Conservation (phyloP, 2,797 vertebrate genomes). For the Scarus forsteni region DNA sequence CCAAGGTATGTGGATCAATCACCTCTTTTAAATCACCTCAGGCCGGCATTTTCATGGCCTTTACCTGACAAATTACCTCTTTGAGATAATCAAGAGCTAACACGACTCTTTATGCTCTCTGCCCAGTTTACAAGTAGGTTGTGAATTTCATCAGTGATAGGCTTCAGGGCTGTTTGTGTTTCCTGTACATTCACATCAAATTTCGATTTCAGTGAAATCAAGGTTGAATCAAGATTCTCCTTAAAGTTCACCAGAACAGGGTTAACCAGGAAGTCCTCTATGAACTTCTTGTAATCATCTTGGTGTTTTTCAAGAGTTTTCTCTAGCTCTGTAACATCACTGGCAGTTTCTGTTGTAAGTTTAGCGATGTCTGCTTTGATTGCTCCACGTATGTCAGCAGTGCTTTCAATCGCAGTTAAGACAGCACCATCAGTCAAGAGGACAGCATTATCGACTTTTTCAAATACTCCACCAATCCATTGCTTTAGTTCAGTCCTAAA, state of each 20-base stretch:
- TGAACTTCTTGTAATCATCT: slow-evolving; percentile 79
- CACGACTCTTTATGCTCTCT: slow-evolving; percentile 71
- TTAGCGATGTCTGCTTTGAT: slow-evolving; percentile 81
- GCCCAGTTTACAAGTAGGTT: slow-evolving; percentile 71
- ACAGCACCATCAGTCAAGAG: slow-evolving; percentile 67
- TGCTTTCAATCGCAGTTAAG: slow-evolving; percentile 67
- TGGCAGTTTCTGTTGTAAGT: slow-evolving; percentile 60
- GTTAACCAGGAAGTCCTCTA: no score
- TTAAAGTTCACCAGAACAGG: slow-evolving; percentile 14
- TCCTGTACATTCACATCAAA: slow-evolving; percentile 83
- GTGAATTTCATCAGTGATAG: slow-evolving; percentile 80
- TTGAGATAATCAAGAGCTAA: no score
- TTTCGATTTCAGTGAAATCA: no score
- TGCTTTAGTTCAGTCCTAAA: no score
- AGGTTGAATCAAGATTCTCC: no score
- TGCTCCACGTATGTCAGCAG: slow-evolving; percentile 71
- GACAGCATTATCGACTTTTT: no score
- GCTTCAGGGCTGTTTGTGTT: slow-evolving; percentile 83
- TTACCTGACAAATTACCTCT: no score
- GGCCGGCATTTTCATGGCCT: slow-evolving; percentile 57
- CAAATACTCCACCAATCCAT: no score
- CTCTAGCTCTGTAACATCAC: no score
- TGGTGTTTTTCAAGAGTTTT: slow-evolving; percentile 82
- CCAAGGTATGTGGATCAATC: slow-evolving; percentile 55
- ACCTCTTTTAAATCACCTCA: slow-evolving; percentile 49